Base-by-base conservation (phyloP, 1,140 invertebrate genomes). In the Scaptomyza hsui region DNA sequence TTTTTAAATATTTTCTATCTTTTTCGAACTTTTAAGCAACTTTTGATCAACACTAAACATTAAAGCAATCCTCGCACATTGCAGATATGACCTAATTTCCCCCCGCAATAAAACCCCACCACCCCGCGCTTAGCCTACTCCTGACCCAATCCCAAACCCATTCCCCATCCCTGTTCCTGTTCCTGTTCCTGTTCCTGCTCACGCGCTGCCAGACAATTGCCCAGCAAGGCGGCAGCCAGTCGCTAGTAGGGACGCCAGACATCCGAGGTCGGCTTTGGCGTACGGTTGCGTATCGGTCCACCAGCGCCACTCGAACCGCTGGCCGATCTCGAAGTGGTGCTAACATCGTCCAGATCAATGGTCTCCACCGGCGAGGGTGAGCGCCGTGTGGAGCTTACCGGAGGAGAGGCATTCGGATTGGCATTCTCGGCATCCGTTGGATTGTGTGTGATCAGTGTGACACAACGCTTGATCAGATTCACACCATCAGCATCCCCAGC, bases 201-300 rank as follows among this genome's bases (percentile, higher is more conserved):
- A 15, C 39, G 79, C 48, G 68, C 76, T 62, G 76, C 75, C 75
- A 83, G 80, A 56, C 80, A 79, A 42, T 45, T 85, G 80, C 82
- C 82, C 60, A 88, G 72, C 78, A 88, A 82, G 82, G 82, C 82
- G 78, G 82, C 82, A 63, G 80, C 83, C 83, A 90, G 89, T 79
- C 89, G 89, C 89, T 91, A 91, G 82, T 91, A 91, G 41, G 91
- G 91, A 41, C 91, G 89, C 91, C 91, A 91, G 10, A 91, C 91
- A 68, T 91, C 91, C 19, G 78, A 74, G 10, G 82, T 75, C 35
- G 90, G 79, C 41, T 91, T 91, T 3, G 90, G 90, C 5, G 90
- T 91, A 32, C 89, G 76, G 18, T 76, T 85, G 49, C 90, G 75
- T 13, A 91, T 91, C 0, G 90, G 85, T 3, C 90, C 90, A 12